Conservation (phyloP, 1,140 invertebrate species). For the Pogonomyrmex californicus region DNA sequence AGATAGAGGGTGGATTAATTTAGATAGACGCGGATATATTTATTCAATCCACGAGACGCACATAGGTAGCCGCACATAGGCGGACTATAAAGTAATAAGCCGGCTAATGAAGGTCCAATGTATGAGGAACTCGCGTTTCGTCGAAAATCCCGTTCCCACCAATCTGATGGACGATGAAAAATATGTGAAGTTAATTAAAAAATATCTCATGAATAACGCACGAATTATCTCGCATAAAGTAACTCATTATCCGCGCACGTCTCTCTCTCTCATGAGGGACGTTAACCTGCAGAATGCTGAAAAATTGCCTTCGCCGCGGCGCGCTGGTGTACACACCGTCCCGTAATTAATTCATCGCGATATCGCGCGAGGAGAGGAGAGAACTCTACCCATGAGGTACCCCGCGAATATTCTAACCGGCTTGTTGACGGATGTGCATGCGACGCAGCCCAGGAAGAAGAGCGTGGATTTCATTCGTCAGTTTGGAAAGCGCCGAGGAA, state of each 20-base stretch:
- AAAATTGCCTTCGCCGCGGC: slow-evolving; percentile 33
- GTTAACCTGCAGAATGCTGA: slow-evolving; percentile 54
- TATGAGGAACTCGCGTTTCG: background rate
- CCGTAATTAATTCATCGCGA: slow-evolving; percentile 61
- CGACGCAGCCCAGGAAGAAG: slow-evolving; percentile 10
- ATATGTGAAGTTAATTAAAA: slow-evolving; percentile 54
- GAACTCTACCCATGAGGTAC: slow-evolving; percentile 41
- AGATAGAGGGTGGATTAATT: slow-evolving; percentile 44
- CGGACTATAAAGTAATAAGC: slow-evolving; percentile 28
- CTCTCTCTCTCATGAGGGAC: slow-evolving; percentile 14
- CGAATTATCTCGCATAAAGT: slow-evolving; percentile 40
- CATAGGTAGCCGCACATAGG: background rate
- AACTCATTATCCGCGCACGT: slow-evolving; percentile 22
- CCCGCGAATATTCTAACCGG: slow-evolving; percentile 44
- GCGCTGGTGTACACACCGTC: background rate
- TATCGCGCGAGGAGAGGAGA: slow-evolving; percentile 44
- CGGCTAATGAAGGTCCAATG: slow-evolving; percentile 9
- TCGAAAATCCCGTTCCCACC: slow-evolving; percentile 13
- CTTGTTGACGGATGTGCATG: slow-evolving; percentile 60
- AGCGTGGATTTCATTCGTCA: slow-evolving; percentile 45
- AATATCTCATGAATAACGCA: slow-evolving; percentile 41
- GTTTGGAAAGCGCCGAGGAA: slow-evolving; percentile 19
- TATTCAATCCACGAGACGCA: background rate
- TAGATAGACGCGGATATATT: slow-evolving; percentile 25
- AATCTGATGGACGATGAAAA: slow-evolving; percentile 35